Conservation (phyloP, 2,888 invertebrate genomes). For the Aphodius granarius region DNA sequence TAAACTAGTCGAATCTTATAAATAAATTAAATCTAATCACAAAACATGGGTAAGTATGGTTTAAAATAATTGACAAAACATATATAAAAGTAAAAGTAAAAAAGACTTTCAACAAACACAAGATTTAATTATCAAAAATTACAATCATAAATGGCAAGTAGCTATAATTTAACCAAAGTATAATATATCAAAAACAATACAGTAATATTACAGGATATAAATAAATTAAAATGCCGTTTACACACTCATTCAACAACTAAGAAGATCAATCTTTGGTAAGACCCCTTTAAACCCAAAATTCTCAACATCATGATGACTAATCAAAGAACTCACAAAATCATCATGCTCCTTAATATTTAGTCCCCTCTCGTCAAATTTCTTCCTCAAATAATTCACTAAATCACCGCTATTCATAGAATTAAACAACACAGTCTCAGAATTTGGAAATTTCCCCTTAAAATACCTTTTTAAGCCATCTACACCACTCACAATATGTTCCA, state of each 20-base stretch:
- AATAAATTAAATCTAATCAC: background rate
- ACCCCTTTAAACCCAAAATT: constrained; percentile 27
- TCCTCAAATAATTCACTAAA: constrained; percentile 36
- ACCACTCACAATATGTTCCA: constrained; percentile 33
- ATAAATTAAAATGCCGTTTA: background rate
- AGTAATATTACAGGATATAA: background rate
- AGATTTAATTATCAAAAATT: background rate
- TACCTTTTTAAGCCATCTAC: constrained; percentile 33
- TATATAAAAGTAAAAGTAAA: background rate
- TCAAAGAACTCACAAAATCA: constrained; percentile 31
- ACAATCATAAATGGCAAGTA: background rate
- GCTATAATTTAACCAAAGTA: background rate
- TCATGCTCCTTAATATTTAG: constrained; percentile 27
- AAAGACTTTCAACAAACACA: background rate
- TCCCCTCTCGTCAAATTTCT: constrained; percentile 32
- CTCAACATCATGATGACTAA: constrained; percentile 37
- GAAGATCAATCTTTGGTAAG: constrained; percentile 17
- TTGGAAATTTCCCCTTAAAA: constrained; percentile 33
- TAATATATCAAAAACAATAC: background rate
- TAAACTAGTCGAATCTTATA: background rate
- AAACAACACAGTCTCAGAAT: constrained; percentile 38
- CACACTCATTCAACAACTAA: constrained; percentile 5
- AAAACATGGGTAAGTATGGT: background rate
- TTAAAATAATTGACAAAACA: background rate
- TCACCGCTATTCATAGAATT: constrained; percentile 35